These are phyloP conservation scores for Mormoops blainvillei DNA, from an alignment of 2,113 vertebrate genomes.

Conservation along the genomic window DNA sequence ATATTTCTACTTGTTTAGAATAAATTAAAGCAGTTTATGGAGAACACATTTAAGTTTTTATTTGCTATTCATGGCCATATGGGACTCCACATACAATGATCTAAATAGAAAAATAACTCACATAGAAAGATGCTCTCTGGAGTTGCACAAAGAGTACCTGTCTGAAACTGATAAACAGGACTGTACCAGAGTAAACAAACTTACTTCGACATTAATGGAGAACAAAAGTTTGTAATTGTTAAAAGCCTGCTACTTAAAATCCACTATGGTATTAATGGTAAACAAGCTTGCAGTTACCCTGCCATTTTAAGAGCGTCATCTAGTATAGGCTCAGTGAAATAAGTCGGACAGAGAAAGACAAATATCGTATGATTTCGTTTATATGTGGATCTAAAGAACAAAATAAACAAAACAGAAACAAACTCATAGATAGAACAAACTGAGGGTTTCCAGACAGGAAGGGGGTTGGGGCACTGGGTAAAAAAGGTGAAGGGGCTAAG, in stretches of 20 bases:
- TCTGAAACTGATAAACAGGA: not conserved
- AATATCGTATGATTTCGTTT: not conserved
- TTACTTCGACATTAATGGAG: not conserved
- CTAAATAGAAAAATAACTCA: constrained; percentile 4
- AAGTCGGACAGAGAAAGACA: not conserved
- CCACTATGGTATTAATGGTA: not conserved
- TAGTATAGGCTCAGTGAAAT: not conserved
- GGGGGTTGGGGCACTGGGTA: not conserved
- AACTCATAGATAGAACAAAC: not conserved
- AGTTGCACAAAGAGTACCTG: not conserved
- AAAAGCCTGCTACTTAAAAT: not conserved
- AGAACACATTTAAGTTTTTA: constrained; percentile 23
- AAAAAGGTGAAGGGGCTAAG: not conserved
- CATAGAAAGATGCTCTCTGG: not conserved
- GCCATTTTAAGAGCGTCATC: not conserved
- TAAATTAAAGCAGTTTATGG: constrained; percentile 8
- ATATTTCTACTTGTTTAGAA: not conserved
- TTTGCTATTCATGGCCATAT: not conserved
- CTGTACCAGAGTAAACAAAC: not conserved
- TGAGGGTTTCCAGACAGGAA: not conserved
- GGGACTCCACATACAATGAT: not conserved
- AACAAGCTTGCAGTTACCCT: not conserved
- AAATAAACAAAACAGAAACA: not conserved
- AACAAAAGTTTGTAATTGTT: not conserved
- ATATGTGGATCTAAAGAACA: not conserved